Evolutionary conservation across 2,888 invertebrate genomes (phyloP).

Genomic region (Lithophane leautieri): DNA sequence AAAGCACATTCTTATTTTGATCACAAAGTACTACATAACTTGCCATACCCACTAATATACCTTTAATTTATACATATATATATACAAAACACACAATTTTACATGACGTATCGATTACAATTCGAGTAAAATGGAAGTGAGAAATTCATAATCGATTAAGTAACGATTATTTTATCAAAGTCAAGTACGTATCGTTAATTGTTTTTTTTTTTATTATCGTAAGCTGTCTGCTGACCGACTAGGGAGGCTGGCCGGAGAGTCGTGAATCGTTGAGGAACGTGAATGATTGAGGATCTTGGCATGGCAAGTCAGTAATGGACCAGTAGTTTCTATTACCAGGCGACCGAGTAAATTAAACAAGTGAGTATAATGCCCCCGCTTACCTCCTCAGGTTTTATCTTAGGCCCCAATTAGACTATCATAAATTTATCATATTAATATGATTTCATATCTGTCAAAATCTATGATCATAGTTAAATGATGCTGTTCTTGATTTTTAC

Average conservation of each 20-base stretch:
- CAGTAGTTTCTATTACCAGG: slow-evolving; percentile 35
- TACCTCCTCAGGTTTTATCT: background rate
- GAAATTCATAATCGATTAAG: slow-evolving; percentile 38
- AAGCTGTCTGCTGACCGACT: slow-evolving; percentile 23
- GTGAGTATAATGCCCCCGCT: background rate
- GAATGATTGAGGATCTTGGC: slow-evolving; percentile 6
- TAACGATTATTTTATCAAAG: slow-evolving; percentile 27
- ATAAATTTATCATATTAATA: no score
- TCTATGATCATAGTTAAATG: no score
- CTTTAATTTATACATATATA: slow-evolving; percentile 30
- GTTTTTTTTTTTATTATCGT: slow-evolving; percentile 12
- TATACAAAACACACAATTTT: slow-evolving; percentile 40
- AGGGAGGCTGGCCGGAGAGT: slow-evolving; percentile 28
- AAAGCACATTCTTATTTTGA: slow-evolving; percentile 16
- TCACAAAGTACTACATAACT: slow-evolving; percentile 40
- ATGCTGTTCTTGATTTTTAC: no score
- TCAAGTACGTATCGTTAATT: slow-evolving; percentile 31
- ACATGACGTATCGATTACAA: slow-evolving; percentile 39
- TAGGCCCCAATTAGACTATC: background rate
- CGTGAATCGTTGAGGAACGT: background rate
- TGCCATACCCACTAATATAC: slow-evolving; percentile 46
- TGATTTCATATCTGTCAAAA: no score
- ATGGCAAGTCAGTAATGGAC: slow-evolving; percentile 48
- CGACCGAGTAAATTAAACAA: slow-evolving; percentile 21
- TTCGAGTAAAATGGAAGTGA: slow-evolving; percentile 47